A percentile compares a stretch with the other conserved stretches of the same genome.
These are phyloP conservation scores for Sesia bembeciformis DNA, from an alignment of 2,888 invertebrate genomes.

Conservation along the genomic window DNA sequence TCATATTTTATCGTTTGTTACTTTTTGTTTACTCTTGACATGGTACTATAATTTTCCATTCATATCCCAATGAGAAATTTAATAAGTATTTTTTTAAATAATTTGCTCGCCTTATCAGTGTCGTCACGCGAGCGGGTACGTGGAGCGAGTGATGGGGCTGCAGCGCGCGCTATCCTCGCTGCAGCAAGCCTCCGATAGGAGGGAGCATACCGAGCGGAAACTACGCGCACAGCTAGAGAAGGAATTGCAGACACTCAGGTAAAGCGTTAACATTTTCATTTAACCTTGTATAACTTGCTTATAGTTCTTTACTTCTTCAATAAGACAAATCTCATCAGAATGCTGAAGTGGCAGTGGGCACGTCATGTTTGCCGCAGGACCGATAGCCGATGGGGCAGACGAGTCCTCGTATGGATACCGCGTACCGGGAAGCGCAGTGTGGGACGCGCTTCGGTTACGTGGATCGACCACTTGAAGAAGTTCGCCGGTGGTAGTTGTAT, in stretches of 20 bases:
- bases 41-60: neutral
- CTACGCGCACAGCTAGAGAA: conserved; percentile 82
- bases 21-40: neutral
- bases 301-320: no score
- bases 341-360: no score
- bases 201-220: conserved; percentile 78
- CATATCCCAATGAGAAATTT: neutral
- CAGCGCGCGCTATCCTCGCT: conserved; percentile 84
- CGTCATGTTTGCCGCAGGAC: no score
- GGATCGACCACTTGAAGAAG: no score
- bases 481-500: no score
- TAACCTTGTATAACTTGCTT: no score
- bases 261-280: conserved; percentile 2
- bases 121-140: conserved; percentile 88
- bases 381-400: no score
- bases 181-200: conserved; percentile 67
- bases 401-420: no score
- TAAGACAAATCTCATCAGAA: no score
- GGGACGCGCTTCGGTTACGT: no score
- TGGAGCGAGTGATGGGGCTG: conserved; percentile 87
- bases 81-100: neutral
- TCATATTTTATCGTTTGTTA: neutral
- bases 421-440: no score
- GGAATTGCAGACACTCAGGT: conserved; percentile 77
- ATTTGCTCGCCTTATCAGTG: conserved; percentile 59